Evolutionary conservation across 2,797 vertebrate species (phyloP), one percentile per base, ranked within the genome.

Genomic region (Scleropages formosus): DNA sequence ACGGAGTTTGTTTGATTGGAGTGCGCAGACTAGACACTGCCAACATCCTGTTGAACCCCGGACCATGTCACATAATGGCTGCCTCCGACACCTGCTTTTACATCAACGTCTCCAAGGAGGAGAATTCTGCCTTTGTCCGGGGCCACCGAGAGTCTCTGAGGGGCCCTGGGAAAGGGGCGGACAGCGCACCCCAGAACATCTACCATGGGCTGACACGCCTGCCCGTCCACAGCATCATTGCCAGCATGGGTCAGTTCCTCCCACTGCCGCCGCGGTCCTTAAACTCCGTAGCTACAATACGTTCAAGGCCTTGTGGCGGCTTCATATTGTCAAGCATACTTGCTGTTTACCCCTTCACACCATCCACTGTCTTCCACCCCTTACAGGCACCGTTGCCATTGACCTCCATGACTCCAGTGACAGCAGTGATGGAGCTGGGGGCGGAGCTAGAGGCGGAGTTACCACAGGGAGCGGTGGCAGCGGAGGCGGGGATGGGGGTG

Each of bases 61-160:
- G 94, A 0, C 94, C 93, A 8, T 93, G 93, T 69, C 93, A 94
- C 86, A 94, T 94, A 82, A 93, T 94, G 93, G 88, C 92, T 3
- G 84, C 87, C 4, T 92, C 92, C 0, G 94, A 95, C 86, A 94
- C 83, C 7, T 95, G 93, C 83, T 95, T 93, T 84, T 95, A 94
- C 87, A 94, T 95, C 82, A 94, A 93, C 77, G 93, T 95, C 82
- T 94, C 94, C 78, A 95, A 95, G 84, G 94, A 95, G 84, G 94
- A 95, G 83, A 95, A 95, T 85, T 94, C 94, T 0, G 94, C 94
- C 1, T 94, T 95, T 73, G 90, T 94, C 82, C 84, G 93, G 60
- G 91, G 91, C 64, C 93, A 93, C 75, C 86, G 87, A 75, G 93
- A 94, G 75, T 89, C 89, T 13, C 81, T 86, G 0, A 89, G 88